Percentiles rank a stretch among this genome's conserved stretches.
Evolutionary conservation across 2,888 invertebrate genomes (phyloP).

Genomic region (Boloria selene): DNA sequence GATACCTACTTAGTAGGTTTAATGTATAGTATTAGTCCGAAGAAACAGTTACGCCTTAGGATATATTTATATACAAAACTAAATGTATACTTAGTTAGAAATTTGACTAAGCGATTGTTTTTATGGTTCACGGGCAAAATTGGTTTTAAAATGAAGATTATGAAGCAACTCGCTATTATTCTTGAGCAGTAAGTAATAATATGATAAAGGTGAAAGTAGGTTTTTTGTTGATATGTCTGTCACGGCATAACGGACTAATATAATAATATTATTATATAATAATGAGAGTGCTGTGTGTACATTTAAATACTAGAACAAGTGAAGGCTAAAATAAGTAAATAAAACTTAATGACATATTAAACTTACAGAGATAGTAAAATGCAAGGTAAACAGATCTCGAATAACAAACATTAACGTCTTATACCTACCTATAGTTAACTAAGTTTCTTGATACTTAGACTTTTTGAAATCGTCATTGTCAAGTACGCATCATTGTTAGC

Average conservation of each 20-base stretch:
- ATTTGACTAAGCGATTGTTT: too few species aligned
- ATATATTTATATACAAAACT: not conserved
- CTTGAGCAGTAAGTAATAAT: too few species aligned
- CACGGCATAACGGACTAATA: too few species aligned
- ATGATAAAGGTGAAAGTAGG: too few species aligned
- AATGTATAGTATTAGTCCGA: not conserved
- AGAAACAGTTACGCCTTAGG: not conserved
- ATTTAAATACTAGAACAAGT: not conserved
- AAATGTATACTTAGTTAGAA: too few species aligned
- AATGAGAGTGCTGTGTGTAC: too few species aligned
- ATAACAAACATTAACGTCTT: conserved; percentile 10
- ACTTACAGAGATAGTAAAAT: conserved; percentile 15
- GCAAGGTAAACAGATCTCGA: conserved; percentile 15
- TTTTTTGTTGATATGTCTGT: too few species aligned
- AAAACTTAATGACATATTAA: too few species aligned
- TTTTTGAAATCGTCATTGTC: not conserved
- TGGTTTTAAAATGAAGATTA: too few species aligned
- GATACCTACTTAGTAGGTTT: not conserved
- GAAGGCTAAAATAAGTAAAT: not conserved
- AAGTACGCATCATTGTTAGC: not conserved
- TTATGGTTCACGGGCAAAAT: too few species aligned
- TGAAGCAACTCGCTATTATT: too few species aligned
- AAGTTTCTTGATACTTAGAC: conserved; percentile 1
- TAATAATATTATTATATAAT: too few species aligned
- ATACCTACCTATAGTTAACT: not conserved